Evolutionary conservation across 2,113 vertebrate species (phyloP), one percentile per base, ranked within the genome.

Genomic region (Haplochromis vanheusdeni): DNA sequence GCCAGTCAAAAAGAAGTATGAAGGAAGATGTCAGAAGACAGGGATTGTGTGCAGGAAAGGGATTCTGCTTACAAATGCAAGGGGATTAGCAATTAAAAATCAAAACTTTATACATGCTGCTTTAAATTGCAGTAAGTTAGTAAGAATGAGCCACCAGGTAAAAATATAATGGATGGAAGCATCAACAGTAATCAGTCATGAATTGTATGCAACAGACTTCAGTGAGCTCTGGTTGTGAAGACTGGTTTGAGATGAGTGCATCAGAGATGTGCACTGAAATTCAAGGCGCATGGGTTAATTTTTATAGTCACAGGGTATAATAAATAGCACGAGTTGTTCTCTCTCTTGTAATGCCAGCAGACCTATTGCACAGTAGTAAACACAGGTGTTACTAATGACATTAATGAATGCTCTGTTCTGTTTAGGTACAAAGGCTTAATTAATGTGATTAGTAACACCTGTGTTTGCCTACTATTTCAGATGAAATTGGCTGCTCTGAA

Each of bases 1-100:
- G 93, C 83, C 93, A 93, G 91, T 95, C 93, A 92, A 86, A 91
- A 90, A 83, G 79, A 93, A 93, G 84, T 62, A 91, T 90, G 86
- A 88, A 93, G 91, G 51, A 89, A 93, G 91, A 93, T 90, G 86
- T 91, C 87, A 90, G 82, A 62, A 58, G 88, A 90, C n/a, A 16
- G 56, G 85, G 68, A 86, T 8, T 26, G 54, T 55, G 49, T 82
- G 73, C 56, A 83, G 45, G 55, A 88, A 86, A 73, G 45, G 86
- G 33, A 89, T 81, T 86, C 35, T 86, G 58, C 82, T 62, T 89
- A 85, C 62, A 65, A 60, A 81, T 79, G 60, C 21, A 52, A 45
- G 28, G 5, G 81, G 87, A 89, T 49, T 81, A 23, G 28, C 9
- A 80, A 23, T 60, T 26, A 14, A 13, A 47, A 52, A 6, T 31